A percentile compares a stretch with the other conserved stretches of the same genome.
Evolutionary conservation across 2,113 vertebrate species (phyloP).

Genomic region (Vulpes ferrilata): DNA sequence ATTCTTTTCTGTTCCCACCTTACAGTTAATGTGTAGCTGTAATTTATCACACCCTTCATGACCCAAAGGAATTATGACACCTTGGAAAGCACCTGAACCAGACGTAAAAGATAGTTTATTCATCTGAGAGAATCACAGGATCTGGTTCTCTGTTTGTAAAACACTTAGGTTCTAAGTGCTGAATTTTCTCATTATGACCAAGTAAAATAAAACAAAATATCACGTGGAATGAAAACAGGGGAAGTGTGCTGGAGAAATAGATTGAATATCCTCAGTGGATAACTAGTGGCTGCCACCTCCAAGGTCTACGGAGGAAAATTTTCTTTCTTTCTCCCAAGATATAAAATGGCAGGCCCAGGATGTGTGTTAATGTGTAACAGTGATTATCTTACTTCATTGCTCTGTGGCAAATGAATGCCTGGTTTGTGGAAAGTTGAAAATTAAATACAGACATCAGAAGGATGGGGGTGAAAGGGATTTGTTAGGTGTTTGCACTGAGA

Average conservation of each 20-base stretch:
- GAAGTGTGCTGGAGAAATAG: neutral
- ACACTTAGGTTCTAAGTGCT: neutral
- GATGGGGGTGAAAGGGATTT: neutral
- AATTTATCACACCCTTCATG: neutral
- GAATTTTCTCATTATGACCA: slow-evolving; percentile 20
- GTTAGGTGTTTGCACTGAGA: slow-evolving; percentile 74
- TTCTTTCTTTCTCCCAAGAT: slow-evolving; percentile 26
- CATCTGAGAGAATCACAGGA: neutral
- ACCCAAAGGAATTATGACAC: neutral
- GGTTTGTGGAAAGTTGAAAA: slow-evolving; percentile 72
- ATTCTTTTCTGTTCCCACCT: neutral
- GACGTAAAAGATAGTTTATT: neutral
- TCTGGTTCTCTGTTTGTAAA: slow-evolving; percentile 38
- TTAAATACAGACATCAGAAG: slow-evolving; percentile 72
- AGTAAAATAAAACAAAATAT: slow-evolving; percentile 29
- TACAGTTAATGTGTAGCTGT: neutral
- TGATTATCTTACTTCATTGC: slow-evolving; percentile 6
- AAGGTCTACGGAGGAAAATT: neutral
- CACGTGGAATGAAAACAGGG: neutral
- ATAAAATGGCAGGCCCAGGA: neutral
- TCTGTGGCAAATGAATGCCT: slow-evolving; percentile 45
- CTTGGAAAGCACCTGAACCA: neutral
- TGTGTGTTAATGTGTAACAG: slow-evolving; percentile 7
- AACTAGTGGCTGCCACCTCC: neutral
- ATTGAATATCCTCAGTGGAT: neutral